phyloP scores from a whole-genome alignment of 2,888 invertebrate genomes.

The Aelia acuminata region DNA sequence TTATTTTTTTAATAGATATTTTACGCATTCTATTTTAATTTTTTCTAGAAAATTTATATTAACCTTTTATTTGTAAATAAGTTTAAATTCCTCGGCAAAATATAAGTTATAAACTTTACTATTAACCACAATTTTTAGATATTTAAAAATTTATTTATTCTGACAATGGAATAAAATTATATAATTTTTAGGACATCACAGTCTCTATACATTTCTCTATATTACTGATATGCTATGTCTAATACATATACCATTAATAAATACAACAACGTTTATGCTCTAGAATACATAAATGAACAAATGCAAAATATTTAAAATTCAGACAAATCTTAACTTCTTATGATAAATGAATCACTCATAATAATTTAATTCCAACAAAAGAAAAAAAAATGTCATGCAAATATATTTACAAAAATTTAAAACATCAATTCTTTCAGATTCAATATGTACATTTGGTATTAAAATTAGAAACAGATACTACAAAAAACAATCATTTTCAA shows the following conservation, averaged over 20 bases:
- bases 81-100: conserved; percentile 43
- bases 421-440: conserved; percentile 42
- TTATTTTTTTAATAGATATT: conserved; percentile 2
- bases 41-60: conserved; percentile 45
- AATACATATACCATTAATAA: conserved; percentile 48
- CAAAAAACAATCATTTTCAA: conserved; percentile 54
- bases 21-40: conserved; percentile 3
- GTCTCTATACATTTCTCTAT: conserved; percentile 39
- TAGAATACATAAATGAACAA: background rate
- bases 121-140: conserved; percentile 31
- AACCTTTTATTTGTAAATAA: background rate
- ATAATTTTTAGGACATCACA: conserved; percentile 36
- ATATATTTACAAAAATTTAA: conserved; percentile 56
- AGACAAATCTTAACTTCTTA: conserved; percentile 30
- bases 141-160: conserved; percentile 22
- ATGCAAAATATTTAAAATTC: conserved; percentile 45
- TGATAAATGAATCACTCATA: conserved; percentile 41
- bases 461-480: conserved; percentile 58
- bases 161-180: conserved; percentile 41
- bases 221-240: conserved; percentile 48
- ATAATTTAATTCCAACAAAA: conserved; percentile 47
- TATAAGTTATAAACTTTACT: conserved; percentile 29
- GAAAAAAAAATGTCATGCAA: conserved; percentile 56
- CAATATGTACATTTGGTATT: conserved; percentile 48
- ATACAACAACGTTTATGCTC: conserved; percentile 1